A percentile compares a stretch with the other conserved stretches of the same genome.
These are phyloP conservation scores for Campoletis sonorensis DNA, from an alignment of 1,140 invertebrate genomes.

Conservation along the genomic window DNA sequence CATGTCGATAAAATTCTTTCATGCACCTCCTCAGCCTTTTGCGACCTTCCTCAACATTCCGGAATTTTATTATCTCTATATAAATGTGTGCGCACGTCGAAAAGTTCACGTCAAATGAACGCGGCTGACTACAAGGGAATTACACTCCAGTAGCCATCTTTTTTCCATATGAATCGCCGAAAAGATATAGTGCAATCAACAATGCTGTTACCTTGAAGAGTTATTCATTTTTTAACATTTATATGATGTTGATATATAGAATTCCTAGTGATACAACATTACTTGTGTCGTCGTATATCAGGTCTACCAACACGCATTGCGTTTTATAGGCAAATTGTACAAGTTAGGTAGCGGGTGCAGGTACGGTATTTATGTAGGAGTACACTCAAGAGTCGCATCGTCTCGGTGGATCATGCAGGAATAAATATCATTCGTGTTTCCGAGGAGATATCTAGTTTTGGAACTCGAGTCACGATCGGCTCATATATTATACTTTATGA, in stretches of 20 bases:
- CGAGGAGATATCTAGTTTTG: conserved; percentile 40
- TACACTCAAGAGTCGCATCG: background rate
- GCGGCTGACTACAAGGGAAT: background rate
- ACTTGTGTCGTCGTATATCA: background rate
- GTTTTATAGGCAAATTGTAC: background rate
- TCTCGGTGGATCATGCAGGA: conserved; percentile 29
- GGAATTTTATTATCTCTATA: background rate
- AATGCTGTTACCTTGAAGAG: background rate
- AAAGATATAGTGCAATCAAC: background rate
- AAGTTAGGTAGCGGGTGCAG: background rate
- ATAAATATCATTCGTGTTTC: conserved; percentile 38
- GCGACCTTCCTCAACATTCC: conserved; percentile 33
- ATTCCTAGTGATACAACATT: too few relatives aligned
- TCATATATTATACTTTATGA: conserved; percentile 49
- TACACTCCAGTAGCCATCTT: background rate
- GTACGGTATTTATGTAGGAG: background rate
- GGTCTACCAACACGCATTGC: background rate
- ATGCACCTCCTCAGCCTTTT: background rate
- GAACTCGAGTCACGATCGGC: conserved; percentile 45
- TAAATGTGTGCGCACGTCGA: background rate
- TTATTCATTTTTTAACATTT: too few relatives aligned
- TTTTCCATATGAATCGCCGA: background rate
- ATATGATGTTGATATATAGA: too few relatives aligned
- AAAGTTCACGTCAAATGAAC: background rate
- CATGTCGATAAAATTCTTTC: conserved; percentile 66